These are phyloP conservation scores for Meganola albula DNA, from an alignment of 2,888 invertebrate genomes.

Conservation along the genomic window DNA sequence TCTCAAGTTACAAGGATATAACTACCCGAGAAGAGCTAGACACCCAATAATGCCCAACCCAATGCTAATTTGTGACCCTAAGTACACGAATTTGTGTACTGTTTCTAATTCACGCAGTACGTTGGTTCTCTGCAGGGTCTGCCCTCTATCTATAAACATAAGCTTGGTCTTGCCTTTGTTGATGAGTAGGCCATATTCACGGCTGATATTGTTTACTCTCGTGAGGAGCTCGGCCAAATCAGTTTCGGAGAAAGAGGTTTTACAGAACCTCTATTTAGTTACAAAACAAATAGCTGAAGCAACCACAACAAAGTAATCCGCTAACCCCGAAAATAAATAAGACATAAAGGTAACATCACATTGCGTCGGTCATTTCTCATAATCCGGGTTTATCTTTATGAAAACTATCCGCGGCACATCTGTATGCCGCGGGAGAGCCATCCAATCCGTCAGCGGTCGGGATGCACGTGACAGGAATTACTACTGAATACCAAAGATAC, in stretches of 20 bases:
- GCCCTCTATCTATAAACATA: no score
- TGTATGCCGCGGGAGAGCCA: slow-evolving; percentile 43
- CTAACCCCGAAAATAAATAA: slow-evolving; percentile 33
- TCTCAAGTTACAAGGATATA: slow-evolving; percentile 35
- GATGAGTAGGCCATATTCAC: no score
- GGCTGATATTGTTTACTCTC: no score
- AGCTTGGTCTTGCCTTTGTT: no score
- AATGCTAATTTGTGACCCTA: no score
- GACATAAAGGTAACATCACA: slow-evolving; percentile 29
- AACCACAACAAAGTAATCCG: slow-evolving; percentile 29
- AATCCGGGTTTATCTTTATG: slow-evolving; percentile 60
- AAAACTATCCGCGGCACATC: slow-evolving; percentile 51
- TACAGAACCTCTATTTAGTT: no score
- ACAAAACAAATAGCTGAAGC: slow-evolving; percentile 17
- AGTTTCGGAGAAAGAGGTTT: no score
- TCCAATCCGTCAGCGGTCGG: slow-evolving; percentile 55
- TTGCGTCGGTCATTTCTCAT: slow-evolving; percentile 46
- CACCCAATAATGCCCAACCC: no score
- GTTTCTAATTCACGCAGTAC: no score
- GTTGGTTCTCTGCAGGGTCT: no score
- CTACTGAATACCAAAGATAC: slow-evolving; percentile 12
- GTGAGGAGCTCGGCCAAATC: no score
- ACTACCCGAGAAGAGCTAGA: slow-evolving; percentile 62
- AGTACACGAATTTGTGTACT: no score
- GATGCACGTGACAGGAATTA: slow-evolving; percentile 46